Evolutionary conservation across 2,888 invertebrate species (phyloP), one percentile per base, ranked within the genome.

Genomic region (Andrena flavipes): DNA sequence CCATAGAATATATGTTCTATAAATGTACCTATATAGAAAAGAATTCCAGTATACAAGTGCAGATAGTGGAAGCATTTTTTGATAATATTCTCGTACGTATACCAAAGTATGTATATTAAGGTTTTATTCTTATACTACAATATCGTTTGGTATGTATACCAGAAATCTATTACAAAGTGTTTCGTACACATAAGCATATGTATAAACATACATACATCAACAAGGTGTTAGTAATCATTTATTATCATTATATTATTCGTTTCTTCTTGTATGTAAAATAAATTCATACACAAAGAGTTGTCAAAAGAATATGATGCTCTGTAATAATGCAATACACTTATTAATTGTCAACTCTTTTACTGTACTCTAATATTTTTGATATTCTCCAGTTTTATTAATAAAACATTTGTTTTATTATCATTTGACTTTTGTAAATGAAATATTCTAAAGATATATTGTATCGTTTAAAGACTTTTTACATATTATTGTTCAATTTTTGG

Each of bases 31-130:
- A 29, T 33, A 48, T 10, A 16, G 6, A 29, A 77, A 62, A 56
- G 51, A 62, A 68, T 78, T 78, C 54, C 54, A 56, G 20, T 65
- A 35, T 68, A 78, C 33, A 54, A 62, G 29, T 67, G 10, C 71
- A 48, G 33, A 71, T 80, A 78, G 23, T 71, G 48, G 48, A 79
- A 80, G 65, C 79, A 80, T 78, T 80, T 78, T 77, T 65, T 70
- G 56, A 48, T 65, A 77, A 70, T 70, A 79, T 65, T 76, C 51
- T 76, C 69, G 70, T 79, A 76, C 48, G 49, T 54, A 30, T 54
- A 76, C 23, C 64, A 77, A 64, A 59, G 20, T 70, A 48, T 62
- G 30, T 70, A 48, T 26, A 62, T 56, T 60, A 62, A 62, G 54
- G 26, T 42, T 62, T 71, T n/a, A 65, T 20, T 49, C 6, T 60